These are phyloP conservation scores for Saturnia pavonia DNA, from an alignment of 2,888 invertebrate species.

Conservation along the genomic window DNA sequence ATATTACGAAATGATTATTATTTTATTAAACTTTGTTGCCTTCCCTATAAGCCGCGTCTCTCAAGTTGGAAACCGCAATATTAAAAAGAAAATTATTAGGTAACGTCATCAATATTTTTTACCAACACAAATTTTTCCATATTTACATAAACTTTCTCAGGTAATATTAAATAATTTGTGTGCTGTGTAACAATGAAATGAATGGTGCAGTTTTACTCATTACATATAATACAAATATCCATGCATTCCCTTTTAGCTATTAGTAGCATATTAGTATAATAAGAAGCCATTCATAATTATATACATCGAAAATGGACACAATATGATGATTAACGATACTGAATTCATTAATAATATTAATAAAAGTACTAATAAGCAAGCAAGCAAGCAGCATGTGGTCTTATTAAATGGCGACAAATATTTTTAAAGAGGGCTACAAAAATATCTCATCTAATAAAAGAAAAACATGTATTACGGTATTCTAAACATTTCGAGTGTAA, in stretches of 20 bases:
- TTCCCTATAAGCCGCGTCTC: not conserved
- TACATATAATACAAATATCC: not conserved
- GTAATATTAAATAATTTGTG: not conserved
- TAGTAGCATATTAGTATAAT: not conserved
- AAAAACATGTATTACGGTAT: not conserved
- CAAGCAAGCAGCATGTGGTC: not conserved
- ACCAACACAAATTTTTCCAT: not conserved
- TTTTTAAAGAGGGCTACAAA: not conserved
- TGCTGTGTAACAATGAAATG: not conserved
- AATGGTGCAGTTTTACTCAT: not conserved
- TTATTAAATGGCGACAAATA: not conserved
- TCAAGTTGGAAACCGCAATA: not conserved
- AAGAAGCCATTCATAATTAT: constrained; percentile 1
- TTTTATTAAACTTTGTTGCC: not conserved
- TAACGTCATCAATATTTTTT: not conserved
- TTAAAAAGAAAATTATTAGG: not conserved
- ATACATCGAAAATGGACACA: not conserved
- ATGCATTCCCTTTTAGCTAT: not conserved
- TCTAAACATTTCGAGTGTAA: not conserved
- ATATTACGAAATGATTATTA: not conserved
- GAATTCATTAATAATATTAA: not conserved
- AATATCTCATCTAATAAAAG: not conserved
- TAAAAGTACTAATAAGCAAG: not conserved
- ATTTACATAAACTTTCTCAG: not conserved
- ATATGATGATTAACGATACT: not conserved